phyloP scores from a whole-genome alignment of 2,888 invertebrate genomes.

The Steinernema scapterisci region DNA sequence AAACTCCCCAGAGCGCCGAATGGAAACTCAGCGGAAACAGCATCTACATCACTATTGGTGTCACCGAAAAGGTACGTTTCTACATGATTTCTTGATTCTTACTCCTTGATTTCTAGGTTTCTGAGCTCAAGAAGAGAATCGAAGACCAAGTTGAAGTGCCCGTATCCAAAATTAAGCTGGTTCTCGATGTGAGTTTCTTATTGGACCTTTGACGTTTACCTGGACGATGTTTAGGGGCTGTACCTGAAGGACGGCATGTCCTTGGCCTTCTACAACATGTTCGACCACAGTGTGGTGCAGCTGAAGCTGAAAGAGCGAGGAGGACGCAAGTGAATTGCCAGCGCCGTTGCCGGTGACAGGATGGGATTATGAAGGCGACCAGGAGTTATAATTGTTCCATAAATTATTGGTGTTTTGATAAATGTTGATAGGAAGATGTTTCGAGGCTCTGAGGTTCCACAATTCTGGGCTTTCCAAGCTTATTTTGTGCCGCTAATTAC shows the following conservation, averaged over 20 bases:
- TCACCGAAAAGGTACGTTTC: constrained; percentile 75
- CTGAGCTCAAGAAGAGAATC: constrained; percentile 84
- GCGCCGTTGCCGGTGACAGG: not conserved
- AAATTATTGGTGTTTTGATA: no score
- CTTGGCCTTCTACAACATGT: constrained; percentile 92
- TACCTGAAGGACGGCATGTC: constrained; percentile 96
- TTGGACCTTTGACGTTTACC: not conserved
- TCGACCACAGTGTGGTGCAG: constrained; percentile 81
- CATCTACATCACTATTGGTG: constrained; percentile 78
- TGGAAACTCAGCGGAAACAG: constrained; percentile 93
- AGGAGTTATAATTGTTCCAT: no score
- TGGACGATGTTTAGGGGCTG: constrained; percentile 77
- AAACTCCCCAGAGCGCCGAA: constrained; percentile 89
- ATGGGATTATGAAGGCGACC: not conserved
- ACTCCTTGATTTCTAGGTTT: no score
- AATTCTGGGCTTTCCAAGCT: no score
- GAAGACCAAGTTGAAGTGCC: constrained; percentile 88
- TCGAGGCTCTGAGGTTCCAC: no score
- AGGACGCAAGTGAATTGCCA: constrained; percentile 77
- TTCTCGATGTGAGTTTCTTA: constrained; percentile 77
- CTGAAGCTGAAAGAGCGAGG: constrained; percentile 95
- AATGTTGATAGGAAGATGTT: no score
- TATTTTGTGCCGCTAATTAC: no score
- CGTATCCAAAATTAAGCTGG: constrained; percentile 93
- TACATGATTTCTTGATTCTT: not conserved